These are phyloP conservation scores for Lepidochitona cinerea DNA, from an alignment of 2,888 invertebrate species.

Conservation along the genomic window DNA sequence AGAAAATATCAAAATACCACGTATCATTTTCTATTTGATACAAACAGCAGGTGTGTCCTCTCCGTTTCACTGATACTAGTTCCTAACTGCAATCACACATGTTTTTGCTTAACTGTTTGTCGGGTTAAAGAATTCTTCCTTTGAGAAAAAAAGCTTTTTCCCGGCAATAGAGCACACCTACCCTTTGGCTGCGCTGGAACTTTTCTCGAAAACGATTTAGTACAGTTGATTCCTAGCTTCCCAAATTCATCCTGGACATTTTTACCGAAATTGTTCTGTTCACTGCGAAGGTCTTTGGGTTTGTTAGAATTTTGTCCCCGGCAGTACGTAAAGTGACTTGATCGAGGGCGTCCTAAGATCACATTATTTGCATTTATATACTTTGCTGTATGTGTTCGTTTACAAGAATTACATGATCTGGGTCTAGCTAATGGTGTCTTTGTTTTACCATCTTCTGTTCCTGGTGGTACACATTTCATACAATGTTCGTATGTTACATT, in stretches of 20 bases:
- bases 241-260: conserved; percentile 47
- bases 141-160: conserved; percentile 56
- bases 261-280: conserved; percentile 32
- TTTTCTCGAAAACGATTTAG: conserved; percentile 34
- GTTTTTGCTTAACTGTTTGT: conserved; percentile 25
- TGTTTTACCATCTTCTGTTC: conserved; percentile 16
- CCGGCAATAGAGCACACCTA: conserved; percentile 46
- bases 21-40: too few relatives aligned
- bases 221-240: conserved; percentile 48
- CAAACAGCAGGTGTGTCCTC: too few relatives aligned
- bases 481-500: conserved; percentile 52
- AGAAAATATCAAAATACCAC: too few relatives aligned
- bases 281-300: conserved; percentile 45
- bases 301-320: conserved; percentile 44
- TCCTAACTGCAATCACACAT: too few relatives aligned
- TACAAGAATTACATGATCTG: conserved; percentile 49
- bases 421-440: conserved; percentile 35
- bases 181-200: conserved; percentile 42
- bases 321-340: conserved; percentile 46
- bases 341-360: conserved; percentile 48
- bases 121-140: conserved; percentile 53
- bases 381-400: conserved; percentile 47
- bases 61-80: too few relatives aligned
- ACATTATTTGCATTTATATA: conserved; percentile 55
- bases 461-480: conserved; percentile 42